These are phyloP conservation scores for Serinus canaria DNA, from an alignment of 2,113 vertebrate genomes.

Conservation along the genomic window DNA sequence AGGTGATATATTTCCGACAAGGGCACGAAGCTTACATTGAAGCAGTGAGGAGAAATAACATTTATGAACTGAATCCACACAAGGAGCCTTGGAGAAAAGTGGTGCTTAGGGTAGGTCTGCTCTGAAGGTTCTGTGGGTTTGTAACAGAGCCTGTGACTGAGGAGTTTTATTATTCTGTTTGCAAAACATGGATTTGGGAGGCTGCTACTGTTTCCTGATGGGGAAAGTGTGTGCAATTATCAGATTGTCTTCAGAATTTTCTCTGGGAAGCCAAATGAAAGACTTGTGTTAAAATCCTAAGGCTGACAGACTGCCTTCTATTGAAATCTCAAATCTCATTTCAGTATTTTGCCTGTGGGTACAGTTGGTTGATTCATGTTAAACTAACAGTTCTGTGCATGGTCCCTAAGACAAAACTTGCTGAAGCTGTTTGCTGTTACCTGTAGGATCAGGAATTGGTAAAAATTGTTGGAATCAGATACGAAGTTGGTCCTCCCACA, in stretches of 20 bases:
- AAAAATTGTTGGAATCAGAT: conserved; percentile 95
- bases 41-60: conserved; percentile 85
- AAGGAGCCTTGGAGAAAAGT: conserved; percentile 96
- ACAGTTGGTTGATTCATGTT: background rate
- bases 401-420: background rate
- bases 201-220: background rate
- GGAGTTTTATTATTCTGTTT: background rate
- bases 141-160: background rate
- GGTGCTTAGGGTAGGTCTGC: conserved; percentile 83
- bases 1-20: conserved; percentile 96
- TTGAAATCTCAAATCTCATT: background rate
- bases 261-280: background rate
- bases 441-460: conserved; percentile 96
- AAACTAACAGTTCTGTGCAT: background rate
- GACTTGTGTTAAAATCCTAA: background rate
- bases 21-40: conserved; percentile 96
- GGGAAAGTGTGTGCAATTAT: background rate
- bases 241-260: background rate
- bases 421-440: background rate
- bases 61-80: conserved; percentile 87
- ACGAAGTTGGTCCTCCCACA: conserved; percentile 93
- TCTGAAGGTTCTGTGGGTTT: background rate
- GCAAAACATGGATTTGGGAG: background rate
- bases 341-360: background rate
- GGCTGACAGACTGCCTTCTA: background rate